These are phyloP conservation scores for Hippocampus comes DNA, from an alignment of 2,113 vertebrate genomes.

Conservation along the genomic window DNA sequence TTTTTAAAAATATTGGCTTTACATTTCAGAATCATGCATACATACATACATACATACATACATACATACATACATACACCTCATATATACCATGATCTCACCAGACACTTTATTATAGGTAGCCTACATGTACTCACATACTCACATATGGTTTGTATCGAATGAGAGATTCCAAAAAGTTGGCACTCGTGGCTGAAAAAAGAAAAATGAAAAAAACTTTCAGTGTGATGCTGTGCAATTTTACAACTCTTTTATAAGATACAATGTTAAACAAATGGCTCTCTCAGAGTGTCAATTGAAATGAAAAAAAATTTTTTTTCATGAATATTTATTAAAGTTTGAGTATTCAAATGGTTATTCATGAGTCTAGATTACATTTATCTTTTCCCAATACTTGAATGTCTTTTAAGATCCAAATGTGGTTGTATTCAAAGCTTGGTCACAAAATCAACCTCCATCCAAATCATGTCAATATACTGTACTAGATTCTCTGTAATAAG, in stretches of 20 bases:
- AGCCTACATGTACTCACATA: too few relatives aligned
- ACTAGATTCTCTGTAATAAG: neutral
- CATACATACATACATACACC: neutral
- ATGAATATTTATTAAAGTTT: neutral
- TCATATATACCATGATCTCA: neutral
- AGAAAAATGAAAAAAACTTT: neutral
- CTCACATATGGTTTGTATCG: too few relatives aligned
- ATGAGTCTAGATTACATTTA: neutral
- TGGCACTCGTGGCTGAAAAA: neutral
- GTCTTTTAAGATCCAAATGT: neutral
- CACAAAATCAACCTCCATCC: neutral
- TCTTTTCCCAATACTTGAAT: neutral
- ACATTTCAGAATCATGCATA: neutral
- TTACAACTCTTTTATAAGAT: neutral
- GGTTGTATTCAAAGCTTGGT: neutral
- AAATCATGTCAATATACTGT: neutral
- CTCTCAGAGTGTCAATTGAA: neutral
- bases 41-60: too few relatives aligned
- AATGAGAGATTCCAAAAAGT: neutral
- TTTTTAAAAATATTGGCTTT: neutral
- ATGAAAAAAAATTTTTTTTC: neutral
- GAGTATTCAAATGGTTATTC: neutral
- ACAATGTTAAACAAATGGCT: neutral
- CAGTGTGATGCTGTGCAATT: neutral
- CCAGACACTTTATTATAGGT: neutral